These are phyloP conservation scores for Ernsta delagoae DNA, from an alignment of 2,888 invertebrate species.

Conservation along the genomic window DNA sequence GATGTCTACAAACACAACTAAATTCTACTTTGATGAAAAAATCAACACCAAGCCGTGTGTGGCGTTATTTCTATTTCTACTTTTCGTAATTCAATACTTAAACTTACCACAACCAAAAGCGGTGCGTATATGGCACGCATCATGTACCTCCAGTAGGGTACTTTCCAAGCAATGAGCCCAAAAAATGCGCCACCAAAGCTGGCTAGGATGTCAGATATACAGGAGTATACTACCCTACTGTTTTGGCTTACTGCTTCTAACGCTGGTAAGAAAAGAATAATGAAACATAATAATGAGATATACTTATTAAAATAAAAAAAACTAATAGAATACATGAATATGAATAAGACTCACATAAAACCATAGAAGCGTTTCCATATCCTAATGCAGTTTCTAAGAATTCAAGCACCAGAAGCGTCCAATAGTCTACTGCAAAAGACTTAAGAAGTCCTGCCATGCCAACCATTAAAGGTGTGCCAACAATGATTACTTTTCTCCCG, in stretches of 20 bases:
- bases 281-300: no score
- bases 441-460: slow-evolving; percentile 87
- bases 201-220: slow-evolving; percentile 68
- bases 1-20: no score
- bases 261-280: no score
- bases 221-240: slow-evolving; percentile 72
- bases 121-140: slow-evolving; percentile 89
- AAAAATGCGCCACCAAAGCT: slow-evolving; percentile 88
- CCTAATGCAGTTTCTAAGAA: slow-evolving; percentile 90
- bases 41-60: no score
- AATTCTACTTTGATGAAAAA: no score
- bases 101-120: slow-evolving; percentile 82
- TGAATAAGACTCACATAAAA: slow-evolving; percentile 63
- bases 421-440: slow-evolving; percentile 88
- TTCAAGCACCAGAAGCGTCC: slow-evolving; percentile 88
- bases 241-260: slow-evolving; percentile 73
- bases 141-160: slow-evolving; percentile 89
- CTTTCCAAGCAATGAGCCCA: slow-evolving; percentile 88
- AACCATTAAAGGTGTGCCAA: slow-evolving; percentile 78
- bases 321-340: no score
- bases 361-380: slow-evolving; percentile 78
- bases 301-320: no score
- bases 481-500: slow-evolving; percentile 76
- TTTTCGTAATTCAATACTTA: no score
- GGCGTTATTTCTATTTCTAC: no score